A percentile compares a stretch with the other conserved stretches of the same genome.
Conservation (phyloP, 2,888 invertebrate genomes). For the Palloptera scutellata region DNA sequence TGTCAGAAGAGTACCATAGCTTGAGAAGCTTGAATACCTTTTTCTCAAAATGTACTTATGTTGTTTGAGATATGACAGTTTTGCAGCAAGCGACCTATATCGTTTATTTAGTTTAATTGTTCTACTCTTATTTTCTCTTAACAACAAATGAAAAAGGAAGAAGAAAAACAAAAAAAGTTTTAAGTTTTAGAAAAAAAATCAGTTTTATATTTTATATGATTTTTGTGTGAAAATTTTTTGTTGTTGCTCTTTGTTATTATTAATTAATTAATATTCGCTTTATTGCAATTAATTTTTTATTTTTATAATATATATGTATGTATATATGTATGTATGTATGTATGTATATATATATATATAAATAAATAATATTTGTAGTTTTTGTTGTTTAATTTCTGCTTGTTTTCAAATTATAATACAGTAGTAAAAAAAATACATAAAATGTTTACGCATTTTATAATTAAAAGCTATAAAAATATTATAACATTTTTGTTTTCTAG, state of each 20-base stretch:
- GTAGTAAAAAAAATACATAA: constrained; percentile 19
- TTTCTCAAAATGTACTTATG: too few relatives aligned
- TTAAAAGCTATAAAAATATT: neutral
- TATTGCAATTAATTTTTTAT: neutral
- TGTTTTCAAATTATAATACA: constrained; percentile 25
- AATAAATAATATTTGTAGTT: constrained; percentile 22
- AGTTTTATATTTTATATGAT: neutral
- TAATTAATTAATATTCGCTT: neutral
- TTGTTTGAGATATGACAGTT: too few relatives aligned
- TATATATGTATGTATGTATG: neutral
- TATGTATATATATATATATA: constrained; percentile 8
- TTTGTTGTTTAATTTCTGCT: constrained; percentile 9
- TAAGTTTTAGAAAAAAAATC: neutral
- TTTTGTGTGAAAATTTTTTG: neutral
- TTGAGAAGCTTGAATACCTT: too few relatives aligned
- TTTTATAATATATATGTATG: neutral
- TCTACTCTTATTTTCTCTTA: too few relatives aligned
- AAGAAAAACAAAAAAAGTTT: neutral
- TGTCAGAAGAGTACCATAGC: too few relatives aligned
- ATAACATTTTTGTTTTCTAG: neutral
- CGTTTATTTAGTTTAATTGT: too few relatives aligned
- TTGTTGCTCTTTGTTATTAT: neutral
- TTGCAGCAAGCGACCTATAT: too few relatives aligned
- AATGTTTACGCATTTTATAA: constrained; percentile 1
- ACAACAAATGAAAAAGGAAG: too few relatives aligned